Evolutionary conservation across 2,888 invertebrate species (phyloP), one percentile per base, ranked within the genome.

Genomic region (Zygothrica quintamaculata): DNA sequence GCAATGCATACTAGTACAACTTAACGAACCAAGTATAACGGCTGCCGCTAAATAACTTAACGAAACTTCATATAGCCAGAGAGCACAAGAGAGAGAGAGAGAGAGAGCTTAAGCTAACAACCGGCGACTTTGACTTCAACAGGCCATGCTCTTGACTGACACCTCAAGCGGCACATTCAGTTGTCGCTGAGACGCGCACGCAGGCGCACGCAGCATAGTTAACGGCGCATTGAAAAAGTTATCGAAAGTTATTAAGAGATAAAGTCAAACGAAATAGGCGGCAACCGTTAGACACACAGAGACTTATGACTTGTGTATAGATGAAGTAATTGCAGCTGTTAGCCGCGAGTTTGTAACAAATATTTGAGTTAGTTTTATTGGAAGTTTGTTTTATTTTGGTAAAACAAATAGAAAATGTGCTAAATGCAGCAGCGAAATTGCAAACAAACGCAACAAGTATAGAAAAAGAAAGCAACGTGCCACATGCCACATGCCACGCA

Each of bases 121-220:
- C 73, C 58, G 62, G 65, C 58, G 15, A 12, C 26, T 48, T 33
- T 15, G 48, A 2, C 34, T 12, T 37, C 15, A 51, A 69, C 51
- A 61, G 75, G 78, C 69, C 76, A 69, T 76, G 84, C 87, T 80
- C 87, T 85, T 77, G 70, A 57, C 74, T 65, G 43, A 40, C 65
- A 57, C 33, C 18, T 47, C 47, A 56, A 61, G 52, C 57, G 39
- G 36, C 50, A 53, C 43, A 70, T 52, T 81, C 87, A 88, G 88
- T 88, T 77, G 80, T 66, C 62, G 69, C 57, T 65, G 72, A 81
- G 84, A 82, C 76, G 76, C 77, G 80, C 69, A 81, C 85, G 88
- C 88, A 85, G 77, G 74, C 77, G 77, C 74, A 88, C 72, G 70
- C 42, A 42, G 42, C 33, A 40, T 48, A 57, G 42, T 44, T 40